Evolutionary conservation across 2,888 invertebrate species (phyloP), one percentile per base, ranked within the genome.

Genomic region (Gerosis bhagava): DNA sequence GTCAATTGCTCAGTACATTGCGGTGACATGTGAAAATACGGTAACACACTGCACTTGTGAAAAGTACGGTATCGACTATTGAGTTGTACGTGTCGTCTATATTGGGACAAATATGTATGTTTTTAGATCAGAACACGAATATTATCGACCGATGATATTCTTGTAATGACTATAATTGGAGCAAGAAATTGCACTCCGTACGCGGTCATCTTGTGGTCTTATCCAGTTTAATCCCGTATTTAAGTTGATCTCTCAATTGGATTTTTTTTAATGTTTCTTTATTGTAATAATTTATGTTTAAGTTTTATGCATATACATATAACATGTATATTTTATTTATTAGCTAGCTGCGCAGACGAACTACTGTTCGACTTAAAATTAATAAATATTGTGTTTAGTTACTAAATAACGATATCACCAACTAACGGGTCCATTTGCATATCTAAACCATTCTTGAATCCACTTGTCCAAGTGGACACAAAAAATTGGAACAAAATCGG

Each of bases 61-160:
- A 24, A 24, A 8, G 3, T 8, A 24, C 19, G 19, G 19, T 19
- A 19, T 19, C 6, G 3, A 5, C 4, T 19, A 44, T 35, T 29
- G 5, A 16, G 5, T 13, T 3, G 22, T 12, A 26, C 35, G 15
- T 35, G 13, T 10, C 25, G 1, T n/a, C 21, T 24, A 17, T 32
- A 3, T n/a, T n/a, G n/a, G 22, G 22, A 11, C 24, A 24, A 26
- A 55, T 59, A 58, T 60, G 54, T 62, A 53, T 63, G 65, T 66
- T 60, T 67, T 57, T 62, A 54, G 62, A 66, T 53, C 63, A 63
- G 62, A 62, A 52, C 56, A 28, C 21, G 21, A 28, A 43, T 34
- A 17, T 7, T 25, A 24, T 21, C 31, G 35, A 10, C 10, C 26
- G 13, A 28, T 21, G 50, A 57, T 52, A 55, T 53, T 46, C 19